Percentiles rank a stretch among this genome's conserved stretches.
Evolutionary conservation across 2,888 invertebrate species (phyloP).

Genomic region (Rosalia funebris): DNA sequence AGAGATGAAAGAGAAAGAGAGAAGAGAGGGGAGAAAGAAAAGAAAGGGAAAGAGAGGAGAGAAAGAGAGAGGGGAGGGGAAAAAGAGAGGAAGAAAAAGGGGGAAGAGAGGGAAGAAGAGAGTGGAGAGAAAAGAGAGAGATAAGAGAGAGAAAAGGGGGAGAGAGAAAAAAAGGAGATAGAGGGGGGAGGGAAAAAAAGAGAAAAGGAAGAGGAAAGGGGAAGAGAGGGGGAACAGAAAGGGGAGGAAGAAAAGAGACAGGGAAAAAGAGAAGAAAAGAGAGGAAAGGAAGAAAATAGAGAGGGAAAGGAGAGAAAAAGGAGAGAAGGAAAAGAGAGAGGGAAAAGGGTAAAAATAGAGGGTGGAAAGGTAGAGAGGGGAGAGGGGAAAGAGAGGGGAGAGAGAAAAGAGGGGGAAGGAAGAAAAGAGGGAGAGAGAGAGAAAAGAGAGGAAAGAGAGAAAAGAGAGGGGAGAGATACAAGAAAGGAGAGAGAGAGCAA

Average conservation of each 20-base stretch:
- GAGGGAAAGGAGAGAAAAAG: not conserved
- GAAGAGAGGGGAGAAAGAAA: not conserved
- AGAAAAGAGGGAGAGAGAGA: not conserved
- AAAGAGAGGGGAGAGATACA: not conserved
- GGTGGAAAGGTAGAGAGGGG: not conserved
- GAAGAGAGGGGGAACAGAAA: not conserved
- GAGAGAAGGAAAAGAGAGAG: not conserved
- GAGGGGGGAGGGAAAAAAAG: not conserved
- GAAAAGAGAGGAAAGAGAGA: not conserved
- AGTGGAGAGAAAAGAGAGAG: not conserved
- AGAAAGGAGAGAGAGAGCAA: not conserved
- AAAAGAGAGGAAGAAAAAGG: not conserved
- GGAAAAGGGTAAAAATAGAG: not conserved
- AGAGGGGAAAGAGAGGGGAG: not conserved
- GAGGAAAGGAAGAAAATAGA: not conserved
- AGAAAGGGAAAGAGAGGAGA: not conserved
- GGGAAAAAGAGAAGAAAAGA: not conserved
- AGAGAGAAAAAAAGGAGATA: not conserved
- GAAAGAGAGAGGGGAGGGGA: not conserved
- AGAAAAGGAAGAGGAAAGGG: not conserved
- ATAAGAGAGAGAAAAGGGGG: not conserved
- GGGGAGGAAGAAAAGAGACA: not conserved
- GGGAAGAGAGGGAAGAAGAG: not conserved
- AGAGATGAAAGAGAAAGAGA: not conserved
- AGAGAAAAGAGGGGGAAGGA: not conserved